A percentile compares a stretch with the other conserved stretches of the same genome.
phyloP scores from a whole-genome alignment of 2,888 invertebrate genomes.

The Amblyteles armatorius region DNA sequence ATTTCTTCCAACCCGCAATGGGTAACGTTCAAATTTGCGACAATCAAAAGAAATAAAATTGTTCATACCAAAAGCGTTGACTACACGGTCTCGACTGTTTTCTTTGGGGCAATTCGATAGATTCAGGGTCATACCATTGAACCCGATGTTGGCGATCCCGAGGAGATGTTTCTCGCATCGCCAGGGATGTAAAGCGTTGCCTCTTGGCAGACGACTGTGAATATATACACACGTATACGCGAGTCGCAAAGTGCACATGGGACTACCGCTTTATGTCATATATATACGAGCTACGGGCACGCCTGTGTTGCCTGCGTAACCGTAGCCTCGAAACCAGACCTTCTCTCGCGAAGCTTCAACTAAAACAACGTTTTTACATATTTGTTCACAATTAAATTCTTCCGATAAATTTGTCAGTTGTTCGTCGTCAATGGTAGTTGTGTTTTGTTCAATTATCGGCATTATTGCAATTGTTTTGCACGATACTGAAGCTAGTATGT shows the following conservation, averaged over 20 bases:
- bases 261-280: conserved; percentile 29
- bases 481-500: conserved; percentile 26
- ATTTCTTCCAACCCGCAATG: not conserved
- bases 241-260: conserved; percentile 14
- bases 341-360: conserved; percentile 36
- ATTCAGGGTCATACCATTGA: conserved; percentile 72
- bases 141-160: conserved; percentile 60
- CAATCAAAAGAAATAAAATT: not conserved
- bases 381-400: conserved; percentile 13
- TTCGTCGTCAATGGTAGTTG: not conserved
- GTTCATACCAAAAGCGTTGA: not conserved
- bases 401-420: not conserved
- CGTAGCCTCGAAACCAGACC: conserved; percentile 71
- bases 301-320: conserved; percentile 70
- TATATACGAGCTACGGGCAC: conserved; percentile 57
- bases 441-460: conserved; percentile 8
- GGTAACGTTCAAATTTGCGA: not conserved
- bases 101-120: conserved; percentile 44
- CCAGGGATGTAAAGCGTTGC: not conserved
- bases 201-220: conserved; percentile 8
- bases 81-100: not conserved
- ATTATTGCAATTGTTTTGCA: not conserved
- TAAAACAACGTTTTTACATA: conserved; percentile 2
- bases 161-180: conserved; percentile 34
- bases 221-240: conserved; percentile 6